Evolutionary conservation across 2,113 vertebrate species (phyloP).

Genomic region (Collichthys lucidus): DNA sequence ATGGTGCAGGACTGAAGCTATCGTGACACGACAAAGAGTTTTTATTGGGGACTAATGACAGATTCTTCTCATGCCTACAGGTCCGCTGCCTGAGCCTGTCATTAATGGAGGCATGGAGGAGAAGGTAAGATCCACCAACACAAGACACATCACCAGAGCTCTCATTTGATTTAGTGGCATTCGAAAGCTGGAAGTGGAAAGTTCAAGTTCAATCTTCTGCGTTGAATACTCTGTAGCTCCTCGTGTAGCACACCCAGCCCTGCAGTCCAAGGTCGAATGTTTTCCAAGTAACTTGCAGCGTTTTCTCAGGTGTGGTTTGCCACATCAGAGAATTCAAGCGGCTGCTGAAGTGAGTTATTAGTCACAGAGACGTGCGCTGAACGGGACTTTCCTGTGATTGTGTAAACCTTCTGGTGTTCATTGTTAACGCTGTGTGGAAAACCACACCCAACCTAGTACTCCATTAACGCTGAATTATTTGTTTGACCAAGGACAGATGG

Average conservation of each 20-base stretch:
- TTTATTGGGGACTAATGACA: constrained; percentile 14
- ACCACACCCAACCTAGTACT: constrained; percentile 41
- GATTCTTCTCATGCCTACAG: constrained; percentile 76
- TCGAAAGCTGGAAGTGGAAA: constrained; percentile 24
- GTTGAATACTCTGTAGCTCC: constrained; percentile 18
- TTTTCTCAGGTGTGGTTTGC: background rate
- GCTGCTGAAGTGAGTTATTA: constrained; percentile 47
- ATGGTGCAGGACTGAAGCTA: constrained; percentile 14
- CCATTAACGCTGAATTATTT: constrained; percentile 44
- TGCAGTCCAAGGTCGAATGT: constrained; percentile 21
- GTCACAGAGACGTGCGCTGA: constrained; percentile 40
- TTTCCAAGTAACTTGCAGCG: background rate
- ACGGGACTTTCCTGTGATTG: constrained; percentile 73
- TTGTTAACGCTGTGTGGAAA: constrained; percentile 35
- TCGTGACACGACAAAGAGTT: background rate
- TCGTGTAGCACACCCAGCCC: background rate
- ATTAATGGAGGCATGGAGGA: constrained; percentile 88
- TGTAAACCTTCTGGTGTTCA: constrained; percentile 39
- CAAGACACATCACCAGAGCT: background rate
- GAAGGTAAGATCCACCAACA: constrained; percentile 87
- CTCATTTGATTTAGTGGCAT: constrained; percentile 6
- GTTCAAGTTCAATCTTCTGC: constrained; percentile 7
- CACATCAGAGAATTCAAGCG: constrained; percentile 16
- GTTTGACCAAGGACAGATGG: constrained; percentile 12
- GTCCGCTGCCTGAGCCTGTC: constrained; percentile 91